Base-by-base conservation (phyloP, 2,888 invertebrate species). In the Acanthosepion pharaonis region DNA sequence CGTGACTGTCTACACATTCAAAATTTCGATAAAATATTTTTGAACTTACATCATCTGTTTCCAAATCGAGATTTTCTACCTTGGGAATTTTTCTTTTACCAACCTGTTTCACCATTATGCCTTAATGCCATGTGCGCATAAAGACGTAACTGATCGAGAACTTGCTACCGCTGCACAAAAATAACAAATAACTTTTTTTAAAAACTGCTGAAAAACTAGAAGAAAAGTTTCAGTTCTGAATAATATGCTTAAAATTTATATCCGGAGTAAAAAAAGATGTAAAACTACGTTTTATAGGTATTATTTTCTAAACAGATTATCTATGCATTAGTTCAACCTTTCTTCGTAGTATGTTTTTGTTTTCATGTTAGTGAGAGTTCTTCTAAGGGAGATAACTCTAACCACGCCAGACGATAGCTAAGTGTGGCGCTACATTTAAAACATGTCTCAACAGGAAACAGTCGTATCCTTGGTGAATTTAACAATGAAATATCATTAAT, bases 11-110 rank as follows among this genome's bases (percentile, higher is more conserved):
- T n/a, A 78, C 0, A 78, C 11, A 5, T 33, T 78, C 5, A 78
- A 78, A 78, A 78, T n/a, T n/a, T n/a, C 20, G 59, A 20, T 78
- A n/a, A 78, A 78, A n/a, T 78, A n/a, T 78, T 5, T 33, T 78
- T 33, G 11, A n/a, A 93, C 93, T 93, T 51, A 93, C 93, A 11
- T 93, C 53, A 93, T 93, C 53, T 53, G 93, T 53, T 93, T 53
- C 53, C n/a, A 53, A 53, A 11, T 93, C 93, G 25, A 93, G 18
- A 51, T 48, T 53, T 53, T 93, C 93, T 18, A 33, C n/a, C 15
- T n/a, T 49, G 5, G 93, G 93, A 51, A 49, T 20, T 51, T 93
- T 93, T 51, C 93, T 93, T 49, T 93, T 93, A 5, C 49, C 93
- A 53, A 49, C 53, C n/a, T 93, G 49, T 18, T 28, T 28, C n/a